phyloP scores from a whole-genome alignment of 2,113 vertebrate genomes.

The Hippoglossus stenolepis region DNA sequence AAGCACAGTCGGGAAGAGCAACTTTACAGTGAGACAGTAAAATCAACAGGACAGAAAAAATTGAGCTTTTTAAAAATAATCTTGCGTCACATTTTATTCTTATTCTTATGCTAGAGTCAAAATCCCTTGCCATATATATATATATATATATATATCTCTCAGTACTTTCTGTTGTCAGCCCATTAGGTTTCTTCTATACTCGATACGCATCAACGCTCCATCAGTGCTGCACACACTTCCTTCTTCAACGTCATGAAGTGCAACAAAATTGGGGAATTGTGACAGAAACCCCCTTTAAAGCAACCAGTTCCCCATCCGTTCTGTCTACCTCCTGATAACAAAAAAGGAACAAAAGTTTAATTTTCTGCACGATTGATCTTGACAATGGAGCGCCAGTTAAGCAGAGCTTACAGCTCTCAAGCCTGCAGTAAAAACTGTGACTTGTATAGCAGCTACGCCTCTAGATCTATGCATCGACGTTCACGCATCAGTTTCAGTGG shows the following conservation, averaged over 20 bases:
- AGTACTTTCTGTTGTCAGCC: not conserved
- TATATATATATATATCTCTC: not conserved
- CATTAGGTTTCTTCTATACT: not conserved
- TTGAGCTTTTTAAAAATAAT: not conserved
- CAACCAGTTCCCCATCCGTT: conserved; percentile 4
- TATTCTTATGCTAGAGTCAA: not conserved
- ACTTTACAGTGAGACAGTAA: conserved; percentile 5
- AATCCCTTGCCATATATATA: not conserved
- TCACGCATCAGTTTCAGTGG: not conserved
- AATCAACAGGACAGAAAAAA: not conserved
- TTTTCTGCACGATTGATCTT: conserved; percentile 52
- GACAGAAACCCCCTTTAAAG: conserved; percentile 27
- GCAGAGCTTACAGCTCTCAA: conserved; percentile 15
- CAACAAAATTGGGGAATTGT: not conserved
- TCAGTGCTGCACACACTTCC: not conserved
- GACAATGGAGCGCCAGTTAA: conserved; percentile 28
- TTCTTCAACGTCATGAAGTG: not conserved
- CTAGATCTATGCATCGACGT: conserved; percentile 3
- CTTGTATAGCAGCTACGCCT: conserved; percentile 2
- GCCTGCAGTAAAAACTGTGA: conserved; percentile 14
- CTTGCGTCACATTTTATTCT: not conserved
- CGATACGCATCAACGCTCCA: not conserved
- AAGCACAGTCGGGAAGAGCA: conserved; percentile 7
- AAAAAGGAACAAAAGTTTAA: conserved; percentile 53
- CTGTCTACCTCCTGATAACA: conserved; percentile 8